Evolutionary conservation across 2,888 invertebrate genomes (phyloP).

Genomic region (Synergus japonicus): DNA sequence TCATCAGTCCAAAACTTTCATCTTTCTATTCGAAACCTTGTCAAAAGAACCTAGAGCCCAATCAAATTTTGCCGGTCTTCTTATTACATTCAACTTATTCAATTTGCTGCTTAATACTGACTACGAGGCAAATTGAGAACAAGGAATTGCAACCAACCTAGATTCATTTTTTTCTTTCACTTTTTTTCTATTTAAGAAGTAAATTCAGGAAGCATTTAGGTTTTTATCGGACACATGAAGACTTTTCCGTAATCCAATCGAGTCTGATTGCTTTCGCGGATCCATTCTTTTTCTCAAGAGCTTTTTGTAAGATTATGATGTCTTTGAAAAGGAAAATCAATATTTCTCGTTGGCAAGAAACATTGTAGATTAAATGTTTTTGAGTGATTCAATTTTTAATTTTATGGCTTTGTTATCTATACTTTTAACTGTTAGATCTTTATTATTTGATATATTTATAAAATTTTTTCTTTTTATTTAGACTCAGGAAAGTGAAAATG

Average conservation of each 20-base stretch:
- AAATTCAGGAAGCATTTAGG: background rate
- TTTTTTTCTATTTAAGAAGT: background rate
- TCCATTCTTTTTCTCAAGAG: slow-evolving; percentile 3
- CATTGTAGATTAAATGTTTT: background rate
- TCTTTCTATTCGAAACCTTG: slow-evolving; percentile 2
- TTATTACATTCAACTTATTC: slow-evolving; percentile 28
- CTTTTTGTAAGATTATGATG: slow-evolving; percentile 27
- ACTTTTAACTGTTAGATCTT: background rate
- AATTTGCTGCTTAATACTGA: slow-evolving; percentile 26
- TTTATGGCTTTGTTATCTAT: background rate
- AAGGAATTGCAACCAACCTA: background rate
- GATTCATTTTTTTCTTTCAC: background rate
- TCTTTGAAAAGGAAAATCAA: slow-evolving; percentile 13
- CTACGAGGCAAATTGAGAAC: background rate
- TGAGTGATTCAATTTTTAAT: background rate
- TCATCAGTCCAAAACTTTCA: background rate
- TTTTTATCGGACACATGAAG: slow-evolving; percentile 30
- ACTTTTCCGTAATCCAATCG: slow-evolving; percentile 18
- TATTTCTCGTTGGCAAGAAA: background rate
- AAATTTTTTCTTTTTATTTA: slow-evolving; percentile 76
- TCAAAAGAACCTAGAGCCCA: background rate
- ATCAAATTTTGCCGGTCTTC: background rate
- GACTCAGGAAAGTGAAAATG: slow-evolving; percentile 99
- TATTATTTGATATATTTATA: background rate
- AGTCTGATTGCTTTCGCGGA: slow-evolving; percentile 4